Conservation (phyloP, 2,888 invertebrate genomes). For the Lithodes maja region DNA sequence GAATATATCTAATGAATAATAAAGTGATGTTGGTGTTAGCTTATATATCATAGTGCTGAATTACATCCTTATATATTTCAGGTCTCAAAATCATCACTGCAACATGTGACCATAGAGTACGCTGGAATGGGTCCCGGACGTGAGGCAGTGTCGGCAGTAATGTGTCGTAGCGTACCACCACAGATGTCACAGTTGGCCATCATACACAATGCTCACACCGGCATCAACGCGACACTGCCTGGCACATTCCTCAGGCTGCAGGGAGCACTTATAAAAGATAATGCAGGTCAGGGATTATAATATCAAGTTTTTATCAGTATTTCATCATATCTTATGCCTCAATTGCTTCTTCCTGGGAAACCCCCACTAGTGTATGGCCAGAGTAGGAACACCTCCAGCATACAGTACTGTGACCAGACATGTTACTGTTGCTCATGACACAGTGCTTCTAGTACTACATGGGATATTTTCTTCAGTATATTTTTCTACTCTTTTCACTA, state of each 20-base stretch:
- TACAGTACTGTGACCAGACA: no score
- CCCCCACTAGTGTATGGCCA: no score
- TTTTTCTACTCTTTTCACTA: no score
- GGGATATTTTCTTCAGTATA: no score
- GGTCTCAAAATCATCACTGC: constrained; percentile 87
- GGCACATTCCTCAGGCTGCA: constrained; percentile 86
- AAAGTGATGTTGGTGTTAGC: not conserved
- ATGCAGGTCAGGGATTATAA: constrained; percentile 78
- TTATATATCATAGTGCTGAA: not conserved
- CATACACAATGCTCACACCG: constrained; percentile 92
- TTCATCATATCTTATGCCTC: no score
- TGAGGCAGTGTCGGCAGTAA: constrained; percentile 80
- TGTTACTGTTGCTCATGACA: no score
- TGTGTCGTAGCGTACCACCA: constrained; percentile 93
- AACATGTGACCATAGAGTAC: constrained; percentile 85
- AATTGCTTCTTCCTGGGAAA: no score
- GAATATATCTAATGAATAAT: not conserved
- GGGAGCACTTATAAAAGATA: constrained; percentile 88
- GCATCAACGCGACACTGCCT: constrained; percentile 90
- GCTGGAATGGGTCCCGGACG: constrained; percentile 80
- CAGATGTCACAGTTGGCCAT: constrained; percentile 88
- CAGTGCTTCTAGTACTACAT: no score
- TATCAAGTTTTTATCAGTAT: not conserved
- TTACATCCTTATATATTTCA: constrained; percentile 74
- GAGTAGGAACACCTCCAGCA: no score